phyloP scores from a whole-genome alignment of 2,797 vertebrate genomes.

The Schizopygopsis pylzovi region DNA sequence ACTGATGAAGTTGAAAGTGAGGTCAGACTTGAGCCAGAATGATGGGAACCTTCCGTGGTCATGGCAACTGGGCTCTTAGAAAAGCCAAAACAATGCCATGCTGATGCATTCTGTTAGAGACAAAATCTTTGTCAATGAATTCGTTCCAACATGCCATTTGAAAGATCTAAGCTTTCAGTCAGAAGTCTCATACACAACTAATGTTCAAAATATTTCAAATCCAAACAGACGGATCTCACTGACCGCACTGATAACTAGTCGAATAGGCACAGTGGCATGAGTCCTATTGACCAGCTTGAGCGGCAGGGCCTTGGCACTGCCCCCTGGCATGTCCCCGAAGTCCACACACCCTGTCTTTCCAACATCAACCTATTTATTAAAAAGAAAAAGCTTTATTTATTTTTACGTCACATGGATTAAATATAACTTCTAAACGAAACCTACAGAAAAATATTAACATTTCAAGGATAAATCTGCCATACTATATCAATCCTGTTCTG shows the following conservation, averaged over 20 bases:
- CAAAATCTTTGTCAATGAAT: background rate
- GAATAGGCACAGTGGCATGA: conserved; percentile 87
- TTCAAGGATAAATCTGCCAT: background rate
- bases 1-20: conserved; percentile 83
- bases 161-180: background rate
- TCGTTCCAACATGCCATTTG: background rate
- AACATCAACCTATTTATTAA: conserved; percentile 82
- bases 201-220: background rate
- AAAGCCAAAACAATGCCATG: conserved; percentile 93
- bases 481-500: background rate
- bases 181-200: background rate
- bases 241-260: conserved; percentile 93
- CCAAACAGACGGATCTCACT: conserved; percentile 69
- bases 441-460: background rate
- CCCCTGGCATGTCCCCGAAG: conserved; percentile 89
- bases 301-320: conserved; percentile 86
- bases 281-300: conserved; percentile 90
- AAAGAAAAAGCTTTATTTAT: background rate
- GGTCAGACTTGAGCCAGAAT: conserved; percentile 71
- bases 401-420: background rate
- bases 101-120: conserved; percentile 83
- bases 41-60: conserved; percentile 69
- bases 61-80: conserved; percentile 83
- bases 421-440: background rate
- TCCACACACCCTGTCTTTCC: conserved; percentile 82